Evolutionary conservation across 2,888 invertebrate species (phyloP).

Genomic region (Gibbula magus): DNA sequence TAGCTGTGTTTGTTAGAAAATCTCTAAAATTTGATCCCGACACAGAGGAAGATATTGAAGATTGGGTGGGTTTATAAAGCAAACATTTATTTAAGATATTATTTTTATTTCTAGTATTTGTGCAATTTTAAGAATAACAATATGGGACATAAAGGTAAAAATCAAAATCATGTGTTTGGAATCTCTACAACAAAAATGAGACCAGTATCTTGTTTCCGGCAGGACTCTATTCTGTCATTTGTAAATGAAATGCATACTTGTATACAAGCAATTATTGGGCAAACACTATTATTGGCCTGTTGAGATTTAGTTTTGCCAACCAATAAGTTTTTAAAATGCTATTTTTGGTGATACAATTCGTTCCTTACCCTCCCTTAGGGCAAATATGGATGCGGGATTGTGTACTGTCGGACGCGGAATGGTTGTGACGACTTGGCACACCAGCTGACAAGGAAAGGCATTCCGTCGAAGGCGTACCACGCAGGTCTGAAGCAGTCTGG

Average conservation of each 20-base stretch:
- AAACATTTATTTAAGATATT: background rate
- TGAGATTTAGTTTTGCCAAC: background rate
- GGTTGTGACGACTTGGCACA: constrained; percentile 89
- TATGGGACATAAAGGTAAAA: too few relatives aligned
- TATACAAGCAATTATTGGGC: too few relatives aligned
- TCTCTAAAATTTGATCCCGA: constrained; percentile 57
- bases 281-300: too few relatives aligned
- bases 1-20: constrained; percentile 76
- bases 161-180: too few relatives aligned
- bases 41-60: constrained; percentile 39
- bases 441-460: constrained; percentile 80
- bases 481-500: constrained; percentile 81
- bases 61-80: constrained; percentile 48
- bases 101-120: background rate
- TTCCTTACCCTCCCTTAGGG: constrained; percentile 47
- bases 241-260: too few relatives aligned
- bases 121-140: too few relatives aligned
- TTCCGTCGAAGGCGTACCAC: constrained; percentile 90
- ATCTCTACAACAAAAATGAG: background rate
- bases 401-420: constrained; percentile 95
- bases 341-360: background rate
- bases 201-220: background rate
- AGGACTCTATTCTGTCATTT: too few relatives aligned
- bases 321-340: background rate
- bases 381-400: constrained; percentile 85